Evolutionary conservation across 2,888 invertebrate genomes (phyloP).

Genomic region (Agelastica alni): DNA sequence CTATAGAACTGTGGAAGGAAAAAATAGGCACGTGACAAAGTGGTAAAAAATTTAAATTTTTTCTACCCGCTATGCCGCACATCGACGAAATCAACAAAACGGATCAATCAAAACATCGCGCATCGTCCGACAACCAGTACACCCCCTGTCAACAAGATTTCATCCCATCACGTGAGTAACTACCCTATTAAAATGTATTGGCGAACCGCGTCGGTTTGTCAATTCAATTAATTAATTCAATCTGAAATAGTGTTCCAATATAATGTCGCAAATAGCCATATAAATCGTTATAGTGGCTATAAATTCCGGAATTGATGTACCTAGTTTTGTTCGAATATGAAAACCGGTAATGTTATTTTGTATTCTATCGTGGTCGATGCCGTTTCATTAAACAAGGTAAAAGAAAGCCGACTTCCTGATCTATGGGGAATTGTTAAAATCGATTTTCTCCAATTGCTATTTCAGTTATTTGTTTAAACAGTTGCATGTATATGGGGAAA

Average conservation of each 20-base stretch:
- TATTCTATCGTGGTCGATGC: background rate
- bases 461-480: too few species aligned
- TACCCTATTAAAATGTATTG: conserved; percentile 18
- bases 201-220: conserved; percentile 11
- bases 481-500: too few species aligned
- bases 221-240: conserved; percentile 26
- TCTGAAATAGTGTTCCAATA: conserved; percentile 23
- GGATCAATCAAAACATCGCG: conserved; percentile 1
- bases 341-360: background rate
- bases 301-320: conserved; percentile 14
- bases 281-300: conserved; percentile 18
- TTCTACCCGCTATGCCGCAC: background rate
- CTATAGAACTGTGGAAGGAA: too few species aligned
- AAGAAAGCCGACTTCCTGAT: too few species aligned
- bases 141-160: conserved; percentile 5
- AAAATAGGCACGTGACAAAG: too few species aligned
- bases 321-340: conserved; percentile 8
- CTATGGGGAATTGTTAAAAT: too few species aligned
- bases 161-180: conserved; percentile 10
- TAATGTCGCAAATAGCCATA: conserved; percentile 23
- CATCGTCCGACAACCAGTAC: background rate
- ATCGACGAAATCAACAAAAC: conserved; percentile 1
- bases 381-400: background rate
- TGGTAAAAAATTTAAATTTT: too few species aligned
- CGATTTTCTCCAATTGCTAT: too few species aligned